Base-by-base conservation (phyloP, 1,140 invertebrate genomes). In the Diachasmimorpha longicaudata region DNA sequence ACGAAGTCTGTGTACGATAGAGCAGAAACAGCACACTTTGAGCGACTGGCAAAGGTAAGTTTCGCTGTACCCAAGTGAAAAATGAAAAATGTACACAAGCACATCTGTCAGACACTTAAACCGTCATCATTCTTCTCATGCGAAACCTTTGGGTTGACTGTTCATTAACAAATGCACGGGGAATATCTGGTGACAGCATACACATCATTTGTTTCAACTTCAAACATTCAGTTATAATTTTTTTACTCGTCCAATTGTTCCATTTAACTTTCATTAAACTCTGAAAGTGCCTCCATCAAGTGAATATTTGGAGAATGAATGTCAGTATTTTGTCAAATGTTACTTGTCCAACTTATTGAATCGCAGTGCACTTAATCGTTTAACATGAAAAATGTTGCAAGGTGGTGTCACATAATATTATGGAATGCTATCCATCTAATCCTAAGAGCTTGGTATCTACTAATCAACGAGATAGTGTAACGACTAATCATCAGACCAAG, bases 1-100 rank as follows among this genome's bases (percentile, higher is more conserved):
- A 87, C 90, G 14, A 90, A 91, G 79, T 84, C 86, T 70, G 82
- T 85, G 19, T 91, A 88, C 81, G 90, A 91, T 66, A 88, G 87
- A 85, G 90, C 91, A 42, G 90, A 91, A 79, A 81, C 87, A 13
- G 76, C 83, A 16, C 86, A 90, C 79, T 87, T 87, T 74, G 88
- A 90, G 83, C 77, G 79, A 52, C 80, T 89, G 21, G 83, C 85
- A 13, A 91, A 90, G 86, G 88, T 89, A 86, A 87, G 81, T 79
- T 75, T 79, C 66, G 25, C 77, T 68, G 69, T 13, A 76, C 71
- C 25, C 2, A 0, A 0, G 42, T 63, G 23, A 25, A 23, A 63
- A 14, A 44, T 52, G 0, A 68, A 76, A 31, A 55, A 73, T 39
- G 19, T 78, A 78, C 75, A 76, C 73, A 77, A 82, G 78, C 67